Base-by-base conservation (phyloP, 2,888 invertebrate genomes). In the Geotrupes spiniger region DNA sequence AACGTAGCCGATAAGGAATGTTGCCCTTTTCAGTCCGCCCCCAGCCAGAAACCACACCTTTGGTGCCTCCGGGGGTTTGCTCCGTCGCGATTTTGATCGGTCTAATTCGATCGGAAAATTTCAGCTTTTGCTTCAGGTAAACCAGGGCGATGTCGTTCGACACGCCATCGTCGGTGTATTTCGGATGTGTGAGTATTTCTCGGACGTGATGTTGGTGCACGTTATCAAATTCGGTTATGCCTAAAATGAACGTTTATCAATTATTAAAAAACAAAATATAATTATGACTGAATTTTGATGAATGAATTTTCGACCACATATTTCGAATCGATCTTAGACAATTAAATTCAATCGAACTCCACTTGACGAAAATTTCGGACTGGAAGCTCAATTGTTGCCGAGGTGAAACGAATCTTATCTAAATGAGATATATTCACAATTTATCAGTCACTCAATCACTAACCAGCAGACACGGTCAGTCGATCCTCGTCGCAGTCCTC, bases 101-200 rank as follows among this genome's bases (percentile, higher is more conserved):
- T 6, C 12, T 36, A 4, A 36, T 26, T 10, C 36, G 6, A 9
- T 36, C 43, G 21, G 6, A 17, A 8, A n/a, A 16, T 33, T 17
- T 17, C 9, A 43, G n/a, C 15, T 4, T 43, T 9, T 36, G 21
- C 21, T 21, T 6, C 6, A 25, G 10, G 25, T 14, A 25, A 9
- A 43, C n/a, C 4, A 36, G 12, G 6, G 36, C 36, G 5, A 43
- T 36, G 11, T 36, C 43, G 17, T 25, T 43, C 8, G 16, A 11
- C 5, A 36, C 12, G 9, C 21, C 10, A 2, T 21, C 9, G 5
- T 21, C 9, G 2, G 6, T 17, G 12, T 36, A 43, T 16, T 43
- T 36, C 1, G 43, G 43, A 36, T 43, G 43, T 1, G 12, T 11
- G 11, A 21, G 1, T 5, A 33, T 25, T 9, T 8, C 25, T 15